These are phyloP conservation scores for Paedocypris micromegethes DNA, from an alignment of 2,797 vertebrate species.

Conservation along the genomic window DNA sequence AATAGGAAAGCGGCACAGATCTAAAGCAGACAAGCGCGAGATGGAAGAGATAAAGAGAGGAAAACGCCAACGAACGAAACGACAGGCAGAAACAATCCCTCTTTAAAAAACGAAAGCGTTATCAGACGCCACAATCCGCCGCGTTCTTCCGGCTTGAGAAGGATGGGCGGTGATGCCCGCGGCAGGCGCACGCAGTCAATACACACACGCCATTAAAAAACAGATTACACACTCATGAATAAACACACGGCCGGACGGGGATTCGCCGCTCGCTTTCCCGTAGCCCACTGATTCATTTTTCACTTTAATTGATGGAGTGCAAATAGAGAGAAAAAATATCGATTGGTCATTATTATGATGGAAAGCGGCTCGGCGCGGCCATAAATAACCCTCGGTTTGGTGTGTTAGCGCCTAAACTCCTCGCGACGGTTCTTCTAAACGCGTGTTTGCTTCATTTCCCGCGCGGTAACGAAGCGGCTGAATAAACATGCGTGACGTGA, in stretches of 20 bases:
- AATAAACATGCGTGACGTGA: neutral
- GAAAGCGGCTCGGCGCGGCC: conserved; percentile 10
- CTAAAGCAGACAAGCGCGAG: neutral
- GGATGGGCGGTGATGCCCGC: conserved; percentile 27
- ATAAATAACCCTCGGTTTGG: conserved; percentile 22
- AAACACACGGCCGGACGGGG: conserved; percentile 22
- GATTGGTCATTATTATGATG: conserved; percentile 32
- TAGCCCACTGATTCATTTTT: conserved; percentile 29
- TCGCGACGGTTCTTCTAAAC: neutral
- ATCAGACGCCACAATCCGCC: conserved; percentile 32
- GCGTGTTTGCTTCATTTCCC: conserved; percentile 16
- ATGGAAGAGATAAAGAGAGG: no score
- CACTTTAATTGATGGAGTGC: conserved; percentile 24
- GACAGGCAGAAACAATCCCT: conserved; percentile 29
- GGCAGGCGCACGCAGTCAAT: conserved; percentile 29
- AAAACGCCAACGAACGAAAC: no score
- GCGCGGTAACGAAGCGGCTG: neutral
- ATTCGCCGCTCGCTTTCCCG: neutral
- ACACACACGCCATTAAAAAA: conserved; percentile 35
- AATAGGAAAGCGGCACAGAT: neutral
- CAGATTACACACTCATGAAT: conserved; percentile 38
- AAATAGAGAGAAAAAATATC: conserved; percentile 25
- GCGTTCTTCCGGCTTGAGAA: conserved; percentile 43
- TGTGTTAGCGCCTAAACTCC: conserved; percentile 8
- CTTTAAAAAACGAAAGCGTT: conserved; percentile 38